Conservation (phyloP, 2,888 invertebrate species). For the Seira ritae region DNA sequence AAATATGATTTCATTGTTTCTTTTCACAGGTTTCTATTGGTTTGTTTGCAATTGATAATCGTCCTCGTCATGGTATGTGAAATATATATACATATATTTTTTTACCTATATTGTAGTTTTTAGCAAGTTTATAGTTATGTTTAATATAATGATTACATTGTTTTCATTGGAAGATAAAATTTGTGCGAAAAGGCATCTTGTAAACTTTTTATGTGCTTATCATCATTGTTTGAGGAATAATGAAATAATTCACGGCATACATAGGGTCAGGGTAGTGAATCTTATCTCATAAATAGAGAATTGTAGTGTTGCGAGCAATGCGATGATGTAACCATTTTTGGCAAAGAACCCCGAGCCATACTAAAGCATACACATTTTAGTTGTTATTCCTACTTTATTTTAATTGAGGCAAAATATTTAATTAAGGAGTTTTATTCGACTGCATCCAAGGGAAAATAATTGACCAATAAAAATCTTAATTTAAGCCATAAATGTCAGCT, state of each 20-base stretch:
- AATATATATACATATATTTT: constrained; percentile 2
- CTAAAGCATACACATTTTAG: too few relatives aligned
- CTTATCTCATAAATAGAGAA: too few relatives aligned
- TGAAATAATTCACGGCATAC: neutral
- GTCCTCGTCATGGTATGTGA: constrained; percentile 73
- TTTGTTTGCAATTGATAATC: constrained; percentile 74
- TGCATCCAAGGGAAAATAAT: too few relatives aligned
- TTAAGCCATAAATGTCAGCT: too few relatives aligned
- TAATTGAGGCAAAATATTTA: too few relatives aligned
- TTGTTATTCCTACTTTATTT: too few relatives aligned
- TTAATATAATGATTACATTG: too few relatives aligned
- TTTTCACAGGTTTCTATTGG: constrained; percentile 73
- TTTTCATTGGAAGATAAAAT: too few relatives aligned
- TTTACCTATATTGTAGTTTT: neutral
- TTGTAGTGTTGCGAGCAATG: too few relatives aligned
- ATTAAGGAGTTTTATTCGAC: too few relatives aligned
- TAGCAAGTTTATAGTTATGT: neutral
- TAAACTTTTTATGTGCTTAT: neutral
- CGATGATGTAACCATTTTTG: neutral
- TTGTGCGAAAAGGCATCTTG: neutral
- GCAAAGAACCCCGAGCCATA: too few relatives aligned
- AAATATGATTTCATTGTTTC: constrained; percentile 50
- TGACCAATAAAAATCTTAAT: too few relatives aligned
- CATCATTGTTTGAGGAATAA: neutral
- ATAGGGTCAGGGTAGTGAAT: neutral